Base-by-base conservation (phyloP, 1,140 invertebrate species). In the Drosophila santomea region DNA sequence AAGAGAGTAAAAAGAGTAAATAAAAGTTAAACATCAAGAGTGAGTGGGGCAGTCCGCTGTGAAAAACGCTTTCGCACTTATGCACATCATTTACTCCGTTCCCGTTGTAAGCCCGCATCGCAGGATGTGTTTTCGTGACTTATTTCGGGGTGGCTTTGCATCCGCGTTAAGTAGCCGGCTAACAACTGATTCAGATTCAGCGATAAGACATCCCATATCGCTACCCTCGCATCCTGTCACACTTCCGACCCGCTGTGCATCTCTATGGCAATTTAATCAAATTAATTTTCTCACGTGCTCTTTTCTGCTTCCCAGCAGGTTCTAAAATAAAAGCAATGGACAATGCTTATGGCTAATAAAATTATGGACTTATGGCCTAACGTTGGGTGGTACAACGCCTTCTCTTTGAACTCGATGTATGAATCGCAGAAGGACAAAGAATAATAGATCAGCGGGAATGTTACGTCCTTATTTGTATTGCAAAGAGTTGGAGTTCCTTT, bases 201-300 rank as follows among this genome's bases (percentile, higher is more conserved):
- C 66, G 85, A 89, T 89, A 89, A 90, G 66, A 48, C 45, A 57
- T 57, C 25, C 35, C 51, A 47, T 63, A 44, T 68, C 57, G 61
- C 59, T 58, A 32, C 32, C 47, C 39, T 5, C 48, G 62, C 59
- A 25, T 0, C 63, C 17, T 12, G 43, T 25, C 62, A 17, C 51
- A 68, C 67, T 69, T 69, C 51, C 71, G 68, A 10, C 88, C 74
- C 45, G 74, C 67, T 69, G 80, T 12, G 80, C 67, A 79, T 90
- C 74, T 85, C 78, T 74, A 83, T 89, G 89, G 78, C 74, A 89
- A 91, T 91, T 80, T 91, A 91, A 85, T 89, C 73, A 91, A 91
- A 91, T 91, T 91, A 89, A 74, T 75, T 69, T 91, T 91, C 89
- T 82, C 89, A 91, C 89, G 89, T 91, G 84, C 75, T 52, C 76